Base-by-base conservation (phyloP, 2,797 vertebrate genomes). In the Acanthiza pusilla region DNA sequence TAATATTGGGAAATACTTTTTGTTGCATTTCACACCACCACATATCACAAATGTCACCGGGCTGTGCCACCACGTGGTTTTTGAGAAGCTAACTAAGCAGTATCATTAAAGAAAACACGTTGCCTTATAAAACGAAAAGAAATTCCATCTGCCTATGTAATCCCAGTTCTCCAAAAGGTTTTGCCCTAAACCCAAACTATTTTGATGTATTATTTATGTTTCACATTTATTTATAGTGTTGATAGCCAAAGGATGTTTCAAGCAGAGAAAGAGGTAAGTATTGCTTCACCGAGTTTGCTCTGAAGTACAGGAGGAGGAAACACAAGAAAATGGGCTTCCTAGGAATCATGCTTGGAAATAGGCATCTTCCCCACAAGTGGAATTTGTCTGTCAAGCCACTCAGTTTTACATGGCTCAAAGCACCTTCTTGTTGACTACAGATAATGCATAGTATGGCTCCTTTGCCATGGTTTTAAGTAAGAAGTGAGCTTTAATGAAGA, bases 1-100 rank as follows among this genome's bases (percentile, higher is more conserved):
- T 62, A 85, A 70, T 84, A 72, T 55, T 75, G 88, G 43, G 77
- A 92, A 94, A 66, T 87, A 40, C 51, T 87, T 94, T 96, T 79
- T 70, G 40, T 77, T 78, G 22, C 27, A 30, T 77, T 93, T 73
- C 81, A 93, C 61, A 90, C 38, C 38, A 65, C 57, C 65, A 91
- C 71, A 74, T 68, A 68, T 65, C 62, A 79, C 48, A 85, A 78
- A 45, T 85, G 15, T 83, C 48, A 62, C 32, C 38, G 12, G 65
- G 85, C 10, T 86, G 72, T 76, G 50, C 16, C n/a, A 94, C 48
- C 38, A 32, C 18, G 48, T 67, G 82, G 36, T 70, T 67, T 73
- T 71, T 58, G 43, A 91, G 65, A 51, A 88, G 45, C 34, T 47
- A 80, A 74, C 34, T 74, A 81, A 93, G 60, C 18, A 75, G n/a